Percentiles rank a stretch among this genome's conserved stretches.
These are phyloP conservation scores for Drosophila sordidapex DNA, from an alignment of 2,888 invertebrate species.

Conservation along the genomic window DNA sequence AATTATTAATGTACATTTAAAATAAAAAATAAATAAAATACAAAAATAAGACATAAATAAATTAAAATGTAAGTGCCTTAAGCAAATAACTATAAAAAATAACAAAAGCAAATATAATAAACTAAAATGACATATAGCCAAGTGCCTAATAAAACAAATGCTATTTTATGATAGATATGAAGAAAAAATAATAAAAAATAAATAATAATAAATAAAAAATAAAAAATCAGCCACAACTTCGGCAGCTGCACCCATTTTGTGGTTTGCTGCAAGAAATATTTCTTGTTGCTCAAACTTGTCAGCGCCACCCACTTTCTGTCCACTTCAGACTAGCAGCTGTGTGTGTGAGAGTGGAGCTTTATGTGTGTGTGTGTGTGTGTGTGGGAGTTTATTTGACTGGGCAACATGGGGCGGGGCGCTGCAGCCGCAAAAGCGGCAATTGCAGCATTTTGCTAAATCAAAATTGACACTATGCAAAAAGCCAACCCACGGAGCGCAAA, in stretches of 20 bases:
- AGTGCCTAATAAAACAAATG: conserved; percentile 42
- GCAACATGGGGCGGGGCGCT: conserved; percentile 1
- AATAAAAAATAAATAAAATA: neutral
- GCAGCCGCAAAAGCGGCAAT: conserved; percentile 43
- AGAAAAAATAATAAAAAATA: conserved; percentile 22
- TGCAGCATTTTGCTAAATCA: conserved; percentile 74
- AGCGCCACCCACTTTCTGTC: conserved; percentile 76
- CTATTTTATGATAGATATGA: conserved; percentile 45
- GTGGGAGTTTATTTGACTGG: conserved; percentile 35
- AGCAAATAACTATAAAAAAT: neutral
- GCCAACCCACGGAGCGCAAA: conserved; percentile 69
- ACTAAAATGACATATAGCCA: conserved; percentile 13
- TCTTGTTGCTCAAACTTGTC: conserved; percentile 62
- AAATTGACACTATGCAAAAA: conserved; percentile 79
- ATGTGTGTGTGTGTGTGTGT: conserved; percentile 29
- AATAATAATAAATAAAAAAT: neutral
- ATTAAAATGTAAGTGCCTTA: neutral
- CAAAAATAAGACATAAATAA: neutral
- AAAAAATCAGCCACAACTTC: neutral
- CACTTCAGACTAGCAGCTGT: conserved; percentile 22
- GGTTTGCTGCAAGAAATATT: conserved; percentile 54
- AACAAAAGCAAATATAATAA: conserved; percentile 12
- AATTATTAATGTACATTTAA: too few species aligned
- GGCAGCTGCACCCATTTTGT: conserved; percentile 72
- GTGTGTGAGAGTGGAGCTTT: conserved; percentile 16